Percentiles rank a stretch among this genome's conserved stretches.
Evolutionary conservation across 2,888 invertebrate genomes (phyloP).

Genomic region (Prosopocoilus inquinatus): DNA sequence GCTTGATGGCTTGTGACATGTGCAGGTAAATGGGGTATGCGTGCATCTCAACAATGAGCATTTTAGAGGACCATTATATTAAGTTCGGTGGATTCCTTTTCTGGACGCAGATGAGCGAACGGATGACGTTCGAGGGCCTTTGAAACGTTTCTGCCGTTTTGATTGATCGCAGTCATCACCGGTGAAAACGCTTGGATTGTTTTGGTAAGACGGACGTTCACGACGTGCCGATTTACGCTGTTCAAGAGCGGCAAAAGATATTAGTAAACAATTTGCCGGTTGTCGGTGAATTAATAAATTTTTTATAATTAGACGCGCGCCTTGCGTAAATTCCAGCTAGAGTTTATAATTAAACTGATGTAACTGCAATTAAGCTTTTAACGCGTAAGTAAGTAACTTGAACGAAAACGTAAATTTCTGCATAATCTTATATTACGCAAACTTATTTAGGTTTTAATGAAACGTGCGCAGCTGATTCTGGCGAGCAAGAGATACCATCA

Average conservation of each 20-base stretch:
- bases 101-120: conserved; percentile 18
- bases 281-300: no score
- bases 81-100: conserved; percentile 13
- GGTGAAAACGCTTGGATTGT: conserved; percentile 15
- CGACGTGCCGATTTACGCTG: not conserved
- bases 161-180: conserved; percentile 19
- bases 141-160: conserved; percentile 2
- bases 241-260: not conserved
- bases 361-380: no score
- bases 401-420: no score
- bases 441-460: no score
- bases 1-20: conserved; percentile 44
- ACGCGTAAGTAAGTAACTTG: no score
- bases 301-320: no score
- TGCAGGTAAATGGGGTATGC: conserved; percentile 42
- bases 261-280: no score
- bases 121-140: conserved; percentile 8
- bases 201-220: conserved; percentile 4
- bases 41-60: conserved; percentile 44
- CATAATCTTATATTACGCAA: no score
- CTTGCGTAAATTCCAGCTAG: no score
- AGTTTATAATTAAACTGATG: no score
- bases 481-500: no score
- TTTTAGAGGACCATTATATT: conserved; percentile 36
- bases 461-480: no score